These are phyloP conservation scores for Drosophila parvula DNA, from an alignment of 1,140 invertebrate genomes.

Conservation along the genomic window DNA sequence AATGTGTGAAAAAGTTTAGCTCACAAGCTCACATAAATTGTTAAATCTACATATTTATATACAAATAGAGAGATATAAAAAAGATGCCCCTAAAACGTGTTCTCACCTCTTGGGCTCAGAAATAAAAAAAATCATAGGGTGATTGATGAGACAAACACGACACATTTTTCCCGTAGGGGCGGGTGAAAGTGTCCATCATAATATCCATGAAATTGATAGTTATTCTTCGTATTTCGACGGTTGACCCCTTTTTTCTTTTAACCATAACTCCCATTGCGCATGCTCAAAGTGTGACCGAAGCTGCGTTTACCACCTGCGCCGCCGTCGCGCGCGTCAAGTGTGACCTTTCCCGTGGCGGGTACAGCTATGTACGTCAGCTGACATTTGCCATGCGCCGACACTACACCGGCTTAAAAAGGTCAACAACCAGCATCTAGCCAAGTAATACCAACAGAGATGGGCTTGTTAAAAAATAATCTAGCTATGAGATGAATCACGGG, in stretches of 20 bases:
- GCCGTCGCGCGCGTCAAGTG: conserved; percentile 19
- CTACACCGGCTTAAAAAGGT: conserved; percentile 29
- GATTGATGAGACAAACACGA: conserved; percentile 45
- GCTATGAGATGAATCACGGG: conserved; percentile 1
- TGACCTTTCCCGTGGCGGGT: conserved; percentile 41
- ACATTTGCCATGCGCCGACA: conserved; percentile 50
- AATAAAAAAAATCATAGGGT: conserved; percentile 26
- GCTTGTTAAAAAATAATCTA: conserved; percentile 7
- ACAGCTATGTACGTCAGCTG: conserved; percentile 19
- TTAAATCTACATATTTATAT: conserved; percentile 4
- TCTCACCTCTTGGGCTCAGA: conserved; percentile 31
- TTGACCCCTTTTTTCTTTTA: conserved; percentile 31
- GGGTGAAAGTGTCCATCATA: conserved; percentile 25
- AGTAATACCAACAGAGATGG: not conserved
- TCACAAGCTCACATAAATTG: conserved; percentile 9
- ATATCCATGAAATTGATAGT: conserved; percentile 41
- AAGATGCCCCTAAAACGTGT: conserved; percentile 42
- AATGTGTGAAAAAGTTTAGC: conserved; percentile 36
- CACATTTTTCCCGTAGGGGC: conserved; percentile 7
- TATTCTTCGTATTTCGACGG: conserved; percentile 16
- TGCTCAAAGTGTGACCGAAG: conserved; percentile 47
- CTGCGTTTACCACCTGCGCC: conserved; percentile 17
- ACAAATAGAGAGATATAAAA: not conserved
- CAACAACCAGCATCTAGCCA: conserved; percentile 19
- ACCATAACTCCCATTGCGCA: conserved; percentile 46